phyloP scores from a whole-genome alignment of 2,888 invertebrate genomes.

The Meloe dianella region DNA sequence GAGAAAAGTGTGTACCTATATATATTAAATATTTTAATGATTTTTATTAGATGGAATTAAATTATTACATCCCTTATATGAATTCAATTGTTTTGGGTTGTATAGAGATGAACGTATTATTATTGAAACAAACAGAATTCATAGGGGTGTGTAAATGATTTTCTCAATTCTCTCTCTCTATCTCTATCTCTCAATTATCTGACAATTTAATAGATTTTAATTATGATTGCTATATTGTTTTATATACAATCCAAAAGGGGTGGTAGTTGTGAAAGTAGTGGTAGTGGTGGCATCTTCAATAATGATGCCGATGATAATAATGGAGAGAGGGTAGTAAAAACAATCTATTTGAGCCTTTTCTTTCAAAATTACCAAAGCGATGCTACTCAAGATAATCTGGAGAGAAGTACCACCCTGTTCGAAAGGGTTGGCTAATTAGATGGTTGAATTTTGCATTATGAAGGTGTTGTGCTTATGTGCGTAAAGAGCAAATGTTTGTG shows the following conservation, averaged over 20 bases:
- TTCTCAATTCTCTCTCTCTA: background rate
- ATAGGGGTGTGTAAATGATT: background rate
- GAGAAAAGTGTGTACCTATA: background rate
- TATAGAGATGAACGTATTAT: background rate
- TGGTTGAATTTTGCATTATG: too few species aligned
- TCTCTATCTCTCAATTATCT: background rate
- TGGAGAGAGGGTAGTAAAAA: too few species aligned
- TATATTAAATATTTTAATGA: background rate
- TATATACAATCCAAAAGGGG: background rate
- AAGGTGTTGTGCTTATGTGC: too few species aligned
- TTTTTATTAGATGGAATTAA: background rate
- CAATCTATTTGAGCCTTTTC: too few species aligned
- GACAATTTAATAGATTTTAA: slow-evolving; percentile 59
- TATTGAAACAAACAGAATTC: background rate
- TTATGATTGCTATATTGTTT: slow-evolving; percentile 52
- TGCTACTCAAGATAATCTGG: too few species aligned
- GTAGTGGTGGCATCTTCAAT: too few species aligned
- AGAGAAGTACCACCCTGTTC: too few species aligned
- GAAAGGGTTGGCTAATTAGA: background rate
- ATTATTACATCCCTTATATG: background rate
- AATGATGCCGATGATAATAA: too few species aligned
- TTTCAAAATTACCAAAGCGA: too few species aligned
- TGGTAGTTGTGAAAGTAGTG: background rate
- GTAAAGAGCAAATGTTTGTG: too few species aligned
- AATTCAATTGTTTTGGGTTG: background rate